phyloP scores from a whole-genome alignment of 1,140 invertebrate genomes.

The Camponotus pennsylvanicus region DNA sequence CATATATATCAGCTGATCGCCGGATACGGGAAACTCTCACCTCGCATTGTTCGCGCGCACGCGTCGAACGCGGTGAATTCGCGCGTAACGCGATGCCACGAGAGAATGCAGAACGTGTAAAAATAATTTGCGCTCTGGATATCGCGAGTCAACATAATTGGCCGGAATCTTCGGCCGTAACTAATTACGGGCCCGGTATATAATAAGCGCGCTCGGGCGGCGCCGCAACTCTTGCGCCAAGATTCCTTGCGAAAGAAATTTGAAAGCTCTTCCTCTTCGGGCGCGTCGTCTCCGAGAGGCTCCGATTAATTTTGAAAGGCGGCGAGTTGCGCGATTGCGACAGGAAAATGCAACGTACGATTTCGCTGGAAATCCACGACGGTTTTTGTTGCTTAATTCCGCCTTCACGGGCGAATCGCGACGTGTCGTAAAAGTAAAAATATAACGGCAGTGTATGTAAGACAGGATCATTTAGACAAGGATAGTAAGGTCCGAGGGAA shows the following conservation, averaged over 20 bases:
- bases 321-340: slow-evolving; percentile 65
- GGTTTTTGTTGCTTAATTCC: slow-evolving; percentile 36
- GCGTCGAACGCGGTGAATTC: not conserved
- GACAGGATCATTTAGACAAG: not conserved
- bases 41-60: slow-evolving; percentile 56
- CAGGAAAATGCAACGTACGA: slow-evolving; percentile 52
- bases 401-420: slow-evolving; percentile 52
- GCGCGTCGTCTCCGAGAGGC: not conserved
- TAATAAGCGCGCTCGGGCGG: slow-evolving; percentile 47
- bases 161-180: slow-evolving; percentile 77
- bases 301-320: slow-evolving; percentile 70
- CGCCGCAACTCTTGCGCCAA: slow-evolving; percentile 57
- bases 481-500: not conserved
- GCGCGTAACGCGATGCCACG: not conserved
- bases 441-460: not conserved
- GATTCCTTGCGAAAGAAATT: slow-evolving; percentile 73
- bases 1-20: slow-evolving; percentile 15
- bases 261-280: slow-evolving; percentile 70
- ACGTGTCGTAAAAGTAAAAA: not conserved
- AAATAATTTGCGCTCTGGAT: slow-evolving; percentile 79
- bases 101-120: slow-evolving; percentile 19
- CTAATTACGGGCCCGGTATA: slow-evolving; percentile 76
- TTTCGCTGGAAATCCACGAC: not conserved
- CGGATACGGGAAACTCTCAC: slow-evolving; percentile 61
- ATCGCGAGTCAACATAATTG: slow-evolving; percentile 80